Conservation (phyloP, 2,113 vertebrate species). For the Psilopsiagon aurifrons region DNA sequence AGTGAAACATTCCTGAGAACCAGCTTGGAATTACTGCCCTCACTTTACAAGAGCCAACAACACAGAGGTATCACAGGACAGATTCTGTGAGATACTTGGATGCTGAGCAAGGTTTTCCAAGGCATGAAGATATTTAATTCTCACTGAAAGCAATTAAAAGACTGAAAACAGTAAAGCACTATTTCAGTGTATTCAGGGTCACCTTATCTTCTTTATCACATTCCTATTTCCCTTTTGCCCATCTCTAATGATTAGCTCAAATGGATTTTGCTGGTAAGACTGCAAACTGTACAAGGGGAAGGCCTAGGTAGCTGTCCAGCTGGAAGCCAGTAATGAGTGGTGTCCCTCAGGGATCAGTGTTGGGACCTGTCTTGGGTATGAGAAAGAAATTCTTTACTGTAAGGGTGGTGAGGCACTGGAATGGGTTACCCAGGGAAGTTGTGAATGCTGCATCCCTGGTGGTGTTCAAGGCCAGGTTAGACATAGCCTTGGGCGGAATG, state of each 20-base stretch:
- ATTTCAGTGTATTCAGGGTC: not conserved
- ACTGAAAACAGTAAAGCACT: not conserved
- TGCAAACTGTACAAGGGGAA: not conserved
- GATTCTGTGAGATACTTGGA: not conserved
- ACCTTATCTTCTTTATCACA: not conserved
- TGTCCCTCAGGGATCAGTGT: no score
- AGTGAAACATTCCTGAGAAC: not conserved
- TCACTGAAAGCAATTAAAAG: not conserved
- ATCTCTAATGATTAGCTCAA: not conserved
- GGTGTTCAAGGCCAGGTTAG: no score
- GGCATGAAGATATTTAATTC: not conserved
- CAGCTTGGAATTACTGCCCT: not conserved
- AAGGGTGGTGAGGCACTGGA: no score
- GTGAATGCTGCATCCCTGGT: no score
- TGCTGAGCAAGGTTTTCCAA: not conserved
- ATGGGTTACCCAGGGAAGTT: no score
- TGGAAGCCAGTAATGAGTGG: no score
- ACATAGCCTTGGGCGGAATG: no score
- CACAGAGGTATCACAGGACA: not conserved
- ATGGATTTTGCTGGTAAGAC: not conserved
- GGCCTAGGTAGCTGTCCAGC: not conserved
- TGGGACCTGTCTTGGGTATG: no score
- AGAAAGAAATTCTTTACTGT: no score
- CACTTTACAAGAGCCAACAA: not conserved
- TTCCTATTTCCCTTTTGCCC: not conserved